Evolutionary conservation across 2,797 vertebrate species (phyloP).

Genomic region (Moxostoma hubbsi): DNA sequence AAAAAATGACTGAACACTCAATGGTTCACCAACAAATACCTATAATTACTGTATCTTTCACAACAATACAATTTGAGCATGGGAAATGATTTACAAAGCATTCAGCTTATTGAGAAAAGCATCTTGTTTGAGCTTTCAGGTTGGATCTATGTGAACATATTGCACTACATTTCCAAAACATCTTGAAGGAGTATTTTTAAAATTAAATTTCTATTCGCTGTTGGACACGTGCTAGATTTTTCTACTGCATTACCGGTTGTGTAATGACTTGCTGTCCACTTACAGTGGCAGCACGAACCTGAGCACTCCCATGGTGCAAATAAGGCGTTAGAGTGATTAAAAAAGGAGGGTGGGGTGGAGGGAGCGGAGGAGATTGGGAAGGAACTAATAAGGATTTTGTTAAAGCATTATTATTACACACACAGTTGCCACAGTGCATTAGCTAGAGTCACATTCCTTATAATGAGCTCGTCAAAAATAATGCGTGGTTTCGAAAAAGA

Average conservation of each 20-base stretch:
- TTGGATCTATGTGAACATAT: constrained; percentile 12
- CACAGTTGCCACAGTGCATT: constrained; percentile 13
- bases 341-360: not conserved
- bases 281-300: constrained; percentile 10
- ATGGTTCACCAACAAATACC: too few species aligned
- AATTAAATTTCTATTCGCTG: not conserved
- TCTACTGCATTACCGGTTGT: constrained; percentile 18
- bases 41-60: not conserved
- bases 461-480: constrained; percentile 19
- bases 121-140: constrained; percentile 2
- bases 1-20: too few species aligned
- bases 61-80: not conserved
- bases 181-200: too few species aligned
- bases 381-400: constrained; percentile 10
- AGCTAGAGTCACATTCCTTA: constrained; percentile 5
- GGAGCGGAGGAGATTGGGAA: not conserved
- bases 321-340: not conserved
- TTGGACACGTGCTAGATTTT: not conserved
- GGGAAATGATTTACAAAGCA: not conserved
- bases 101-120: not conserved
- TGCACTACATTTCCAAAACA: constrained; percentile 22
- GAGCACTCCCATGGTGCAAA: not conserved
- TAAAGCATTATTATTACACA: constrained; percentile 18
- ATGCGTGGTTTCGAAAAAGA: constrained; percentile 22
- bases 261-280: constrained; percentile 25